Base-by-base conservation (phyloP, 2,113 vertebrate genomes). In the Myiozetetes cayanensis region DNA sequence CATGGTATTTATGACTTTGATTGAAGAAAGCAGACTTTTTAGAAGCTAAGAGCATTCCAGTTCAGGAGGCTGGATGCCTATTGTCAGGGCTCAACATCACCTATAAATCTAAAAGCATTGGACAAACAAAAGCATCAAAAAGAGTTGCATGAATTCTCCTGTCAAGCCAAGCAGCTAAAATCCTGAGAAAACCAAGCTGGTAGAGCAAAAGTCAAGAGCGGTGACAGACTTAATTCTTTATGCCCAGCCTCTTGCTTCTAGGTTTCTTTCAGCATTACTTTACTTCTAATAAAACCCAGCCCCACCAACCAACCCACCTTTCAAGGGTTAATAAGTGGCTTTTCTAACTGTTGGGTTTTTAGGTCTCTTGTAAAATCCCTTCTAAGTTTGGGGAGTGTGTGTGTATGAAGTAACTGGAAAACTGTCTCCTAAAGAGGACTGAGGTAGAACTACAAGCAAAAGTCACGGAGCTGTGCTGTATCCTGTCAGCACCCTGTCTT, bases 1-100 rank as follows among this genome's bases (percentile, higher is more conserved):
- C 50, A 44, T 1, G 25, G 33, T 82, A 78, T 89, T 95, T 93
- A 82, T 44, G 75, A 70, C 78, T 91, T 90, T 31, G 78, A 83
- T 92, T 75, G 37, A 90, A 91, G 87, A 28, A 67, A 90, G 84
- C 46, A 82, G 31, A 58, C 73, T 67, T 95, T 93, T 94, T 70
- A 90, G 74, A 80, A 75, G 62, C 39, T 61, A 59, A 89, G 30
- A 66, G 31, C 56, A 82, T 89, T 92, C 33, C 58, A 41, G 53
- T 75, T 93, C 18, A 73, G 87, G 66, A 83, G 25, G 63, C 63
- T 85, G 78, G 70, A 62, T 85, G 90, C 66, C 41, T 79, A 62
- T 4, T 85, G 61, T 70, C 82, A 87, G 2, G 2, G 79, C 33
- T 89, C 19, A 94, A 53, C 43, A 70, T 22, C 67, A 70, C 63